Conservation (phyloP, 2,797 vertebrate genomes). For the Mastacembelus armatus region DNA sequence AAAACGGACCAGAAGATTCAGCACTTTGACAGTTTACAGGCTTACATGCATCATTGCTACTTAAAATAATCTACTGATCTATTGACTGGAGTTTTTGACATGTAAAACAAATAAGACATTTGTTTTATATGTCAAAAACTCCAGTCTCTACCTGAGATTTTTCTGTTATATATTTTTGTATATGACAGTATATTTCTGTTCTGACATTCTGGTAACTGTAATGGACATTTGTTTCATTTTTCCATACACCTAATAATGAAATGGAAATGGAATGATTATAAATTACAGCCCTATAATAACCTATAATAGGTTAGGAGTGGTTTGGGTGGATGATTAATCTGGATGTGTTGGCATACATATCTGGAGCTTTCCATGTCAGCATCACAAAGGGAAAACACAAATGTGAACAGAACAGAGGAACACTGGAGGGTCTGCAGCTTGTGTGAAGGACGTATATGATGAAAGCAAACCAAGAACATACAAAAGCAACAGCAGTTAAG, state of each 20-base stretch:
- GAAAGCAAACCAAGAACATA: neutral
- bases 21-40: neutral
- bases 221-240: too few relatives aligned
- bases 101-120: too few relatives aligned
- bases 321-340: neutral
- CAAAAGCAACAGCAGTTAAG: conserved; percentile 3
- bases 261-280: too few relatives aligned
- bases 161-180: too few relatives aligned
- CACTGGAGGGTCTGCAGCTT: neutral
- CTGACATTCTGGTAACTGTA: too few relatives aligned
- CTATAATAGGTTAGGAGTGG: neutral
- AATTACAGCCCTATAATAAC: too few relatives aligned
- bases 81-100: too few relatives aligned
- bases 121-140: too few relatives aligned
- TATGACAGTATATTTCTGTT: too few relatives aligned
- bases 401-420: neutral
- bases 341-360: neutral
- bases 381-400: conserved; percentile 1
- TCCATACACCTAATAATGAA: too few relatives aligned
- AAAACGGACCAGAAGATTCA: neutral
- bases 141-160: too few relatives aligned
- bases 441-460: neutral
- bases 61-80: too few relatives aligned
- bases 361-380: neutral
- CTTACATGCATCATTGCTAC: neutral